Conservation (phyloP, 2,797 vertebrate species). For the Acipenser ruthenus region DNA sequence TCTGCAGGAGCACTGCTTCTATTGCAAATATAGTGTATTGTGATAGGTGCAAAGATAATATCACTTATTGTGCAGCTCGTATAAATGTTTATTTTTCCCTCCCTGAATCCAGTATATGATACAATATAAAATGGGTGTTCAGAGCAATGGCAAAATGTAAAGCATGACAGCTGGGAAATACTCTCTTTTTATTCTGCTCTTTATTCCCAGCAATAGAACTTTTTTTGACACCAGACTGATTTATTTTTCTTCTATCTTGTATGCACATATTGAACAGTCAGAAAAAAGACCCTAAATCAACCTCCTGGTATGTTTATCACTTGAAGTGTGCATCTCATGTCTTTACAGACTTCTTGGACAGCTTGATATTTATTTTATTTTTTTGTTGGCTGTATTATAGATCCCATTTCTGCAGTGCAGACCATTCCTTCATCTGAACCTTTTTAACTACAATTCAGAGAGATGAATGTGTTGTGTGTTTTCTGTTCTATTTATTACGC, state of each 20-base stretch:
- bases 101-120: not conserved
- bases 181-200: not conserved
- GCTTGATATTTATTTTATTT: too few species aligned
- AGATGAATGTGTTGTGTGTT: too few species aligned
- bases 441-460: too few species aligned
- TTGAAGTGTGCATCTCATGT: too few species aligned
- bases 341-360: too few species aligned
- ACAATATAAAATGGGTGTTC: not conserved
- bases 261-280: not conserved
- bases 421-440: too few species aligned
- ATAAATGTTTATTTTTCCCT: not conserved
- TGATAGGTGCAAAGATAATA: slow-evolving; percentile 10
- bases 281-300: too few species aligned
- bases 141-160: not conserved
- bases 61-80: not conserved
- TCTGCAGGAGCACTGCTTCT: slow-evolving; percentile 6
- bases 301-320: too few species aligned
- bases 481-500: too few species aligned
- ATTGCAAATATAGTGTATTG: slow-evolving; percentile 13
- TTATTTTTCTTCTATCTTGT: not conserved
- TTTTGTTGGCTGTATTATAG: too few species aligned
- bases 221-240: too few species aligned
- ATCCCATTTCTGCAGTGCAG: too few species aligned
- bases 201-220: not conserved
- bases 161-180: not conserved